A percentile compares a stretch with the other conserved stretches of the same genome.
These are phyloP conservation scores for Lasioglossum zephyrum DNA, from an alignment of 2,888 invertebrate species.

Conservation along the genomic window DNA sequence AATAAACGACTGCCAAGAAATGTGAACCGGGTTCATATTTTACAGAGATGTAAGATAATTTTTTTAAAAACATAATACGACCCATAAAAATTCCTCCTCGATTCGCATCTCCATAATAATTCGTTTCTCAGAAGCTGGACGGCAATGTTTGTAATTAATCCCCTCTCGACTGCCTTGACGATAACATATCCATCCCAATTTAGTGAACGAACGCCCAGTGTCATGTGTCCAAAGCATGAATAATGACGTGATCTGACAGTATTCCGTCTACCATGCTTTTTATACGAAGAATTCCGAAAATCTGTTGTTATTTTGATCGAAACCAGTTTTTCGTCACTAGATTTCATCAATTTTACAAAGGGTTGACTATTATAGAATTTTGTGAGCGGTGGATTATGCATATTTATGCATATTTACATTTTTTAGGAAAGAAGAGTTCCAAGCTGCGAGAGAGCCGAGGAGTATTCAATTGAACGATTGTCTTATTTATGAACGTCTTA, in stretches of 20 bases:
- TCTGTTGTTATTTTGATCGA: not conserved
- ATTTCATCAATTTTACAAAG: not conserved
- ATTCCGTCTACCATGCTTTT: not conserved
- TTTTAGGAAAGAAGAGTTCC: not conserved
- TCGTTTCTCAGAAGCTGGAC: slow-evolving; percentile 72
- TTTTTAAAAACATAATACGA: not conserved
- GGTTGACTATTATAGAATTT: not conserved
- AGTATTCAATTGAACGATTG: not conserved
- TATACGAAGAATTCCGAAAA: not conserved
- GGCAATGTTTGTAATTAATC: slow-evolving; percentile 68
- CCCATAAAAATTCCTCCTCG: slow-evolving; percentile 8
- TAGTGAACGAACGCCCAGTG: slow-evolving; percentile 44
- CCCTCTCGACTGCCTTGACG: slow-evolving; percentile 61
- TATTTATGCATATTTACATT: not conserved
- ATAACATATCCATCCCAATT: slow-evolving; percentile 69
- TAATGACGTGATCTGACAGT: slow-evolving; percentile 41
- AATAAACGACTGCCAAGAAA: not conserved
- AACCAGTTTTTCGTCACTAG: not conserved
- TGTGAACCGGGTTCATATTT: not conserved
- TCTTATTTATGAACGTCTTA: slow-evolving; percentile 1
- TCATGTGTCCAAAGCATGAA: slow-evolving; percentile 27
- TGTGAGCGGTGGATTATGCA: too few species aligned
- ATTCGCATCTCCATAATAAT: slow-evolving; percentile 71
- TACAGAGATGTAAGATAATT: not conserved
- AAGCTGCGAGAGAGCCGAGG: not conserved